These are phyloP conservation scores for Pseudococcus viburni DNA, from an alignment of 2,888 invertebrate genomes.

Conservation along the genomic window DNA sequence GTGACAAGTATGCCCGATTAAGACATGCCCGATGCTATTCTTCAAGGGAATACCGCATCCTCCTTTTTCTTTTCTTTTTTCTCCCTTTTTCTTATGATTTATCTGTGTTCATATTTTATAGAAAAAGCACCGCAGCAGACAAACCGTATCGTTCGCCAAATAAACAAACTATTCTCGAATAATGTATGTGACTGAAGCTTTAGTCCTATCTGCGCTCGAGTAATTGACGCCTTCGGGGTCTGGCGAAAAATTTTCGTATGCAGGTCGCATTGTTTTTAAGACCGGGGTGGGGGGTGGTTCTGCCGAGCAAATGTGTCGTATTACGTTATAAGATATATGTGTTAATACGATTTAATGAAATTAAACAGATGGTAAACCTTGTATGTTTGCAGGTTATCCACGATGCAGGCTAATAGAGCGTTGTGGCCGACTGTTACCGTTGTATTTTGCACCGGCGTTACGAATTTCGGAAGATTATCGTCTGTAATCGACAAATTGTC, in stretches of 20 bases:
- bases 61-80: constrained; percentile 30
- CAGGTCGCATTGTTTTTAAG: constrained; percentile 20
- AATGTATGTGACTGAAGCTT: constrained; percentile 54
- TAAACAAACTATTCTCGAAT: constrained; percentile 58
- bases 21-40: constrained; percentile 49
- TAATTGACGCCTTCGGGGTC: constrained; percentile 54
- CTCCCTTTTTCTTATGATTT: constrained; percentile 58
- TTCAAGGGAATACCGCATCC: constrained; percentile 59
- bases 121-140: constrained; percentile 55
- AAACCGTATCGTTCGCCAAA: constrained; percentile 49
- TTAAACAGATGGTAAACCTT: constrained; percentile 76
- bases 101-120: constrained; percentile 61
- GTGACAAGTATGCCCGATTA: constrained; percentile 61
- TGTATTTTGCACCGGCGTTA: constrained; percentile 89
- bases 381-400: constrained; percentile 87
- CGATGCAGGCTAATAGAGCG: constrained; percentile 88
- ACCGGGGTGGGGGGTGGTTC: not conserved
- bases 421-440: constrained; percentile 90
- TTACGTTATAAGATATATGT: constrained; percentile 34
- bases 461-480: constrained; percentile 77
- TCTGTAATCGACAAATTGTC: constrained; percentile 49
- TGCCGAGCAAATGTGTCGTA: constrained; percentile 12
- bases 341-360: constrained; percentile 46
- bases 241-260: constrained; percentile 19
- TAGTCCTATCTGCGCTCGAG: constrained; percentile 44